Evolutionary conservation across 2,888 invertebrate genomes (phyloP).

Genomic region (Acronicta aceris): DNA sequence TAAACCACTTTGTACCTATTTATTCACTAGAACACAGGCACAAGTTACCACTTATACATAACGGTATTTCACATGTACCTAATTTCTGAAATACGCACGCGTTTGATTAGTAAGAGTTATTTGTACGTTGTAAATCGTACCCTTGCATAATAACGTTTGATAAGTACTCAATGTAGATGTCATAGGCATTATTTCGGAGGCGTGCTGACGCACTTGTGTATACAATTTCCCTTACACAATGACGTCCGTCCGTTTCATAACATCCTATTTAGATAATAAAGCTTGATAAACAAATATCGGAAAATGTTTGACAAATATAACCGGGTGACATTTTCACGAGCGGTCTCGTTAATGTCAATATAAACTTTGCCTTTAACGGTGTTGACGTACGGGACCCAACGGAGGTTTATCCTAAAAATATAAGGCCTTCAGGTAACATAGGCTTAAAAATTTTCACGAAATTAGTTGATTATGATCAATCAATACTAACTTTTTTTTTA

Average conservation of each 20-base stretch:
- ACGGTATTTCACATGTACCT: slow-evolving; percentile 18
- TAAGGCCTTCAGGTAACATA: slow-evolving; percentile 24
- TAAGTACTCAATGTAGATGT: slow-evolving; percentile 55
- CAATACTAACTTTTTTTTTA: too few relatives aligned
- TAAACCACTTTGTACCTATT: slow-evolving; percentile 2
- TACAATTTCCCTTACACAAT: slow-evolving; percentile 67
- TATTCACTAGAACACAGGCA: neutral
- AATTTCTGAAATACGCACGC: slow-evolving; percentile 19
- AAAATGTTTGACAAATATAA: slow-evolving; percentile 68
- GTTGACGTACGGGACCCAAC: slow-evolving; percentile 31
- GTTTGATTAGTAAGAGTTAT: slow-evolving; percentile 46
- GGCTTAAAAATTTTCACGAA: neutral
- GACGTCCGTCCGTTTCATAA: slow-evolving; percentile 77
- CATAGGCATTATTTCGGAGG: slow-evolving; percentile 63
- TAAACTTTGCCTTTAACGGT: slow-evolving; percentile 53
- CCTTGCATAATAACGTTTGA: slow-evolving; percentile 49
- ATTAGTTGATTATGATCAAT: too few relatives aligned
- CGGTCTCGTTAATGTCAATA: slow-evolving; percentile 60
- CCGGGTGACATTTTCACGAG: slow-evolving; percentile 63
- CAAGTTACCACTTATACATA: slow-evolving; percentile 4
- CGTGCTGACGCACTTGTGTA: slow-evolving; percentile 74
- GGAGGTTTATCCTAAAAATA: slow-evolving; percentile 27
- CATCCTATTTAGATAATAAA: slow-evolving; percentile 77
- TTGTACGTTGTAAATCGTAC: slow-evolving; percentile 36
- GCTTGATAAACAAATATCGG: slow-evolving; percentile 71